These are phyloP conservation scores for Myotis planiceps DNA, from an alignment of 2,797 vertebrate genomes.

Conservation along the genomic window DNA sequence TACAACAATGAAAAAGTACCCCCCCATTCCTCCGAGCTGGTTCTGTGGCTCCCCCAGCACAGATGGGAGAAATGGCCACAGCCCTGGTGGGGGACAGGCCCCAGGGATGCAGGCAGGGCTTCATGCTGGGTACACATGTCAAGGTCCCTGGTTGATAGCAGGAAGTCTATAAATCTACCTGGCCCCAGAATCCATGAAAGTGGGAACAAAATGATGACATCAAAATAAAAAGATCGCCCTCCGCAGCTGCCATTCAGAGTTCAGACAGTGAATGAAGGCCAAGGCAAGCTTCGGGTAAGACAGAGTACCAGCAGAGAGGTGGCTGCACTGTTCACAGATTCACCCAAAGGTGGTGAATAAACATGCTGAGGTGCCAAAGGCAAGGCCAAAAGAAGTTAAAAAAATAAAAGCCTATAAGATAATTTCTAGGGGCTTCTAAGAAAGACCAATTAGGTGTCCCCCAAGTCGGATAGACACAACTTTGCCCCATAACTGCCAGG, in stretches of 20 bases:
- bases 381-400: neutral
- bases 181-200: neutral
- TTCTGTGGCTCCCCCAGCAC: neutral
- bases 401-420: neutral
- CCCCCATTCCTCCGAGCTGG: neutral
- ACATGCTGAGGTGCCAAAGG: neutral
- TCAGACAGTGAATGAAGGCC: neutral
- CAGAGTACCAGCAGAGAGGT: neutral
- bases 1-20: neutral
- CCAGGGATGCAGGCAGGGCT: neutral
- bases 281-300: conserved; percentile 5
- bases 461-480: neutral
- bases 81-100: neutral
- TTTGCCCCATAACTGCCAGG: neutral
- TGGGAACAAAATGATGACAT: neutral
- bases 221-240: neutral
- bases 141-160: neutral
- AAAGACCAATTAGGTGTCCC: neutral
- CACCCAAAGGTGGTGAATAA: conserved; percentile 22
- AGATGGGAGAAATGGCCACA: neutral
- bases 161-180: neutral
- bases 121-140: neutral
- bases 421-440: neutral
- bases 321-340: neutral
- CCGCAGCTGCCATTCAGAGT: neutral